A percentile compares a stretch with the other conserved stretches of the same genome.
Conservation (phyloP, 1,140 invertebrate species). For the Dreissena polymorpha region DNA sequence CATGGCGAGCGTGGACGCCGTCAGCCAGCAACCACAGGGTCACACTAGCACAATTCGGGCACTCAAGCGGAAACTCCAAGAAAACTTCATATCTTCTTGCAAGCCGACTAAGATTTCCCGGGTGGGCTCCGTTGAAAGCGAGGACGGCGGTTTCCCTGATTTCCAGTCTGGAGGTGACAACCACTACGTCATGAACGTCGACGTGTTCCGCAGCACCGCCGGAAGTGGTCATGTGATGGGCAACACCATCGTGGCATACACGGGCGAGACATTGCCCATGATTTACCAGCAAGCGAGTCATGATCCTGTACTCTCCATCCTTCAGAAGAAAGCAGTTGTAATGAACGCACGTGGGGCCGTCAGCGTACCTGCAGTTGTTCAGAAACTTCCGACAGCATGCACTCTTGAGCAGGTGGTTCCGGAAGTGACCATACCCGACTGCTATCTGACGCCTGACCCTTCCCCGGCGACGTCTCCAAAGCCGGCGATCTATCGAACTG, state of each 20-base stretch:
- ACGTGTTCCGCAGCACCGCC: constrained; percentile 39
- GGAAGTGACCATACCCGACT: constrained; percentile 70
- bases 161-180: constrained; percentile 9
- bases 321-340: constrained; percentile 43
- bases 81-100: constrained; percentile 67
- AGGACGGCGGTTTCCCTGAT: constrained; percentile 30
- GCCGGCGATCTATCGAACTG: constrained; percentile 52
- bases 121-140: constrained; percentile 34
- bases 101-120: constrained; percentile 69
- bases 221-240: constrained; percentile 1
- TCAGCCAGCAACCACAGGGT: constrained; percentile 57
- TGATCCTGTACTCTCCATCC: constrained; percentile 41
- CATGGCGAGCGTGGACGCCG: constrained; percentile 20
- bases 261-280: constrained; percentile 57
- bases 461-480: constrained; percentile 73
- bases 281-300: constrained; percentile 41
- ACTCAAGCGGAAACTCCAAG: constrained; percentile 73
- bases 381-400: constrained; percentile 40
- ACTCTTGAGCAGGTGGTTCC: constrained; percentile 72
- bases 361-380: constrained; percentile 34
- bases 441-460: constrained; percentile 73
- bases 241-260: constrained; percentile 21
- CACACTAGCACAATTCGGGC: constrained; percentile 71
- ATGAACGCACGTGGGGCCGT: constrained; percentile 28
- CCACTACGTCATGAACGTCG: constrained; percentile 47